A percentile compares a stretch with the other conserved stretches of the same genome.
Evolutionary conservation across 2,113 vertebrate species (phyloP).

Genomic region (Heloderma charlesbogerti): DNA sequence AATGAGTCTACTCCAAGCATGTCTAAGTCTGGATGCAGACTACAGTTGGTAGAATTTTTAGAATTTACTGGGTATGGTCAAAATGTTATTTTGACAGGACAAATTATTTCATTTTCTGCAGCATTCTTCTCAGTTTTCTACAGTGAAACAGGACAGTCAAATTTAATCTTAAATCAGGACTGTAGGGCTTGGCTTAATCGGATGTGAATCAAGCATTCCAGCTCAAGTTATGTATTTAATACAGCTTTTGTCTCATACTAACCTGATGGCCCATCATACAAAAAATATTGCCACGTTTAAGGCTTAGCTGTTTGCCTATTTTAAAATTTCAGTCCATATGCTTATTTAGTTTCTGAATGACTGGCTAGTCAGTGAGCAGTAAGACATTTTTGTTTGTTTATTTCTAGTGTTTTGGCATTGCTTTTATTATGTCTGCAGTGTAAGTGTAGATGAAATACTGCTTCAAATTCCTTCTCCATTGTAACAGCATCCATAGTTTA

Average conservation of each 20-base stretch:
- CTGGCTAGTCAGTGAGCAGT: conserved; percentile 40
- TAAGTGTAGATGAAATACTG: conserved; percentile 72
- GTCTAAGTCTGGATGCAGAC: too few relatives aligned
- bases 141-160: neutral
- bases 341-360: conserved; percentile 43
- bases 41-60: conserved; percentile 5
- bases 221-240: conserved; percentile 43
- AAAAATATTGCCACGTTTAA: conserved; percentile 59
- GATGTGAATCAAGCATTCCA: conserved; percentile 52
- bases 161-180: neutral
- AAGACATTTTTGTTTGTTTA: conserved; percentile 60
- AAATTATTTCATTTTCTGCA: neutral
- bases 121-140: neutral
- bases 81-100: neutral
- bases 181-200: neutral
- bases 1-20: too few relatives aligned
- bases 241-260: conserved; percentile 60
- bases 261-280: conserved; percentile 24
- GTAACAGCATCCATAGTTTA: conserved; percentile 34
- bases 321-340: conserved; percentile 47
- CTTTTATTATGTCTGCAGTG: conserved; percentile 75
- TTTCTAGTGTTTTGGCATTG: conserved; percentile 68
- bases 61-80: neutral
- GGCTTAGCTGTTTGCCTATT: conserved; percentile 20
- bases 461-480: conserved; percentile 72